These are phyloP conservation scores for Hoplostethus atlanticus DNA, from an alignment of 2,797 vertebrate species.

Conservation along the genomic window DNA sequence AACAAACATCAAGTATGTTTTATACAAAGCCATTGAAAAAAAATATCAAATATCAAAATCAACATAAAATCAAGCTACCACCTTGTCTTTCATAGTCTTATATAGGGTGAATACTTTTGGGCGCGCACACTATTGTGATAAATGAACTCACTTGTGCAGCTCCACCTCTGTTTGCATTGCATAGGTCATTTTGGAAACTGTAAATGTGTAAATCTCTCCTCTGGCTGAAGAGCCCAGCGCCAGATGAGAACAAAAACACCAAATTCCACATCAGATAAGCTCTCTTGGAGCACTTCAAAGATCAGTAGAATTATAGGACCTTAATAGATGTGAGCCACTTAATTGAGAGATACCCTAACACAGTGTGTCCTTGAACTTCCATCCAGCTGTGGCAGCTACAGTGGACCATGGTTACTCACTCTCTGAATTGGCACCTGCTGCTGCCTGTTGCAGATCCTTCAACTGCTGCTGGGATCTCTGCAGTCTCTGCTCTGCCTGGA, in stretches of 20 bases:
- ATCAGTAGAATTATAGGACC: slow-evolving; percentile 59
- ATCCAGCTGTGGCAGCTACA: slow-evolving; percentile 42
- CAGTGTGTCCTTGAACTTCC: slow-evolving; percentile 49
- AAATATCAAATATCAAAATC: too few relatives aligned
- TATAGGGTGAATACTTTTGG: neutral
- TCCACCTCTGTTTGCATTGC: slow-evolving; percentile 15
- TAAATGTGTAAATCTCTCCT: slow-evolving; percentile 68
- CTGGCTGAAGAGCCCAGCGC: slow-evolving; percentile 16
- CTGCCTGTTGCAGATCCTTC: slow-evolving; percentile 92
- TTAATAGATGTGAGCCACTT: slow-evolving; percentile 64
- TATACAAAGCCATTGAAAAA: neutral
- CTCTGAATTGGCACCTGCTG: slow-evolving; percentile 94
- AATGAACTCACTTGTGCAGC: slow-evolving; percentile 37
- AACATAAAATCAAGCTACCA: neutral
- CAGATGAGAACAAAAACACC: slow-evolving; percentile 46
- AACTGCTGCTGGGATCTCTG: slow-evolving; percentile 93
- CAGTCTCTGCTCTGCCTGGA: slow-evolving; percentile 92
- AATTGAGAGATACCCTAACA: slow-evolving; percentile 35
- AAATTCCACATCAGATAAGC: slow-evolving; percentile 48
- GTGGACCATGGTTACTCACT: slow-evolving; percentile 86
- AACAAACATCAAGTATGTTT: slow-evolving; percentile 7
- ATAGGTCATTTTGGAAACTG: slow-evolving; percentile 57
- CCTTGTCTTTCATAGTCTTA: neutral
- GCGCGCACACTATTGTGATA: slow-evolving; percentile 3
- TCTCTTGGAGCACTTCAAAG: slow-evolving; percentile 61